Base-by-base conservation (phyloP, 2,797 vertebrate genomes). In the Cuculus canorus region DNA sequence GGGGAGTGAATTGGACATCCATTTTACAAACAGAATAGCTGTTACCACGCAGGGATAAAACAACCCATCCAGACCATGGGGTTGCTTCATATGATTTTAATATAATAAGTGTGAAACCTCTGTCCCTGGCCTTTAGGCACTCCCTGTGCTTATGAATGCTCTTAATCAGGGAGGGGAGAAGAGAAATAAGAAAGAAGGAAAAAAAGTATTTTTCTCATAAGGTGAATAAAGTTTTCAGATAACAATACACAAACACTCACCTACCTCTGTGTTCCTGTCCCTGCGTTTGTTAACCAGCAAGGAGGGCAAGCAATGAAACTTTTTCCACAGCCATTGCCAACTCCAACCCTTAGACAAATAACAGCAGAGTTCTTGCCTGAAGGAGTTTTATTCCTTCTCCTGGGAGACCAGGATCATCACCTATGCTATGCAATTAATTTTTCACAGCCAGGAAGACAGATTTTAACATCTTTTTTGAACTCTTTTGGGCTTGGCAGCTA, bases 401-500 rank as follows among this genome's bases (percentile, higher is more conserved):
- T 92, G 94, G 92, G 97, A 97, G 91, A 95, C 86, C 89, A 83
- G 96, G 95, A 97, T 95, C 96, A 94, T 94, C 95, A 94, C 97
- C 95, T 95, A 94, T 92, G 95, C 97, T 94, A 95, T 77, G 92
- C 96, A 97, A 96, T 96, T 96, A 95, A 86, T 96, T 96, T 96
- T 96, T 96, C 96, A 94, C 94, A 95, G 96, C 96, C 94, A 96
- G 95, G 78, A 97, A 97, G 97, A 95, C 90, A 95, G 93, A 94
- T 93, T 95, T 96, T 96, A 95, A 96, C 96, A 92, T 95, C 82
- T 97, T 94, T 95, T 95, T 96, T 95, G 94, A 97, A 96, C 96
- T 92, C 88, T 91, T 96, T 86, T 53, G 71, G 86, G 84, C 77
- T 96, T 97, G 96, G 96, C 96, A 97, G 95, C 90, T 90, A 92